Evolutionary conservation across 2,888 invertebrate genomes (phyloP).

Genomic region (Caenorhabditis japonica): DNA sequence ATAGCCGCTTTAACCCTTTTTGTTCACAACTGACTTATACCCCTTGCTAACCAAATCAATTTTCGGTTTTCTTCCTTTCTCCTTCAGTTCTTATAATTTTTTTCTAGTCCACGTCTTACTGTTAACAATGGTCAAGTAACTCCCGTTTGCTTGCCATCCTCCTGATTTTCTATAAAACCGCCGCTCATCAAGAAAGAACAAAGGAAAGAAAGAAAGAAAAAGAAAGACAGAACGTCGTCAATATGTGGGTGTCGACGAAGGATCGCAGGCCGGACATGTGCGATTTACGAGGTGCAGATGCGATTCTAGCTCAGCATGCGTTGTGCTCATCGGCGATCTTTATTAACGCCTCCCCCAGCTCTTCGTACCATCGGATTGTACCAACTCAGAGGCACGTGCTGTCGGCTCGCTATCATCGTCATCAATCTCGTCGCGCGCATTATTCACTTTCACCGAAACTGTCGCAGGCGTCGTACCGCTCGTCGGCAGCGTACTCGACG

Average conservation of each 20-base stretch:
- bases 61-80: slow-evolving; percentile 18
- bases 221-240: slow-evolving; percentile 33
- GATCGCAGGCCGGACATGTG: slow-evolving; percentile 53
- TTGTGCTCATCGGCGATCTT: slow-evolving; percentile 49
- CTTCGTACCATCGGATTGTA: slow-evolving; percentile 49
- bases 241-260: slow-evolving; percentile 52
- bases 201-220: background rate
- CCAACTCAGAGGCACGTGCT: slow-evolving; percentile 35
- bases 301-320: slow-evolving; percentile 46
- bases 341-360: slow-evolving; percentile 41
- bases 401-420: slow-evolving; percentile 36
- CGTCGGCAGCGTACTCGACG: slow-evolving; percentile 43
- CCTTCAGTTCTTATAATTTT: slow-evolving; percentile 37
- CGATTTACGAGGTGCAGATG: slow-evolving; percentile 62
- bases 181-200: background rate
- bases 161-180: background rate
- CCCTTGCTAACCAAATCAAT: slow-evolving; percentile 33
- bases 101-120: slow-evolving; percentile 25
- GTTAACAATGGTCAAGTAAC: slow-evolving; percentile 49
- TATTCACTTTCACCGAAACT: slow-evolving; percentile 46
- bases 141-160: background rate
- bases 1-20: slow-evolving; percentile 36
- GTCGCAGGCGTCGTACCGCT: slow-evolving; percentile 44
- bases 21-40: slow-evolving; percentile 30
- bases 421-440: slow-evolving; percentile 23